Base-by-base conservation (phyloP, 2,888 invertebrate genomes). In the Ophonus ardosiacus region DNA sequence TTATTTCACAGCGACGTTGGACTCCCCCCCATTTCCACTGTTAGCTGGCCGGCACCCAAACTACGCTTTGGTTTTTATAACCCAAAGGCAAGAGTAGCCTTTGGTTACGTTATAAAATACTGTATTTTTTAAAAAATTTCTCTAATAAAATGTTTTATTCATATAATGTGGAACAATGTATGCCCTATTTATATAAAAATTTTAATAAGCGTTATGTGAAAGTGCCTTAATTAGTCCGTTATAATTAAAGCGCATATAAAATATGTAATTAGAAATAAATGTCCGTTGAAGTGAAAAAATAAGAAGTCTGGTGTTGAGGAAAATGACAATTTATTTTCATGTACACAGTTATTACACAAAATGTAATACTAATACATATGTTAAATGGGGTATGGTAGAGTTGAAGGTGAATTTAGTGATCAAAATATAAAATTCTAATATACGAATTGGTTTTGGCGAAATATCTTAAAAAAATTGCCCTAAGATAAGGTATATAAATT, bases 331-430 rank as follows among this genome's bases (percentile, higher is more conserved):
- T 84, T 78, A 78, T 84, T 84, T 84, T 83, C 76, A 74, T 76
- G 21, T 84, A 84, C 78, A 84, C 84, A 84, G 65, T 84, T 78
- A 78, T 84, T 84, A 84, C 84, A 84, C 84, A 84, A 84, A 83
- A 84, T 40, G 84, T 84, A 84, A 84, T 84, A 84, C 78, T 31
- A 31, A 31, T 31, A 31, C 31, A 31, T 31, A 84, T 78, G 76
- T 78, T 84, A 63, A 84, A 61, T 84, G 61, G 40, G 61, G 40
- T 38, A 76, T 78, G 84, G 84, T 65, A 65, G 78, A 76, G 65
- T 76, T 76, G 76, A 78, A 59, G 43, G 84, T 61, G 84, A 78
- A n/a, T 76, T 76, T 74, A 78, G 63, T 84, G 84, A 78, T 51
- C 51, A 78, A 84, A 84, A 78, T 84, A 84, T 84, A 84, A 61